Conservation (phyloP, 2,888 invertebrate species). For the Unio delphinus region DNA sequence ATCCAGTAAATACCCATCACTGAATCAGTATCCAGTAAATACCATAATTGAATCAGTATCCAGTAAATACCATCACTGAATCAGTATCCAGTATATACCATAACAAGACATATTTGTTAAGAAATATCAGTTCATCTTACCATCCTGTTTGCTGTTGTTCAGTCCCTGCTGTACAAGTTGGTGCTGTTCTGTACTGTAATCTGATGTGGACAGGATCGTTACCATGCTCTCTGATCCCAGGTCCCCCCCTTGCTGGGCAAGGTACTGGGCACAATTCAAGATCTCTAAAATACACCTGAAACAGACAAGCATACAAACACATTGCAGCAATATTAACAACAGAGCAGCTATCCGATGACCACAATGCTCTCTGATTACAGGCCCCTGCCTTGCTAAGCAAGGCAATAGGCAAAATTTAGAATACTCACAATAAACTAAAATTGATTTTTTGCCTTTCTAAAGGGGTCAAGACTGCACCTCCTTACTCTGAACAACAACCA, state of each 20-base stretch:
- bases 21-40: too few species aligned
- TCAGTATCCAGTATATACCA: too few species aligned
- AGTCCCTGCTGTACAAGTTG: conserved; percentile 85
- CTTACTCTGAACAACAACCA: too few species aligned
- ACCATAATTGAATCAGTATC: too few species aligned
- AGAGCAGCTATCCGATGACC: background rate
- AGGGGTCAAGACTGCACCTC: too few species aligned
- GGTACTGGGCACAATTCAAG: conserved; percentile 87
- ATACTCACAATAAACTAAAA: too few species aligned
- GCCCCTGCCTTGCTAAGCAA: too few species aligned
- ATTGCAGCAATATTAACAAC: background rate
- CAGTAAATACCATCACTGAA: too few species aligned
- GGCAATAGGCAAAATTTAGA: too few species aligned
- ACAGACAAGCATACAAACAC: background rate
- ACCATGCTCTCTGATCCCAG: conserved; percentile 76
- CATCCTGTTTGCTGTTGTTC: conserved; percentile 76
- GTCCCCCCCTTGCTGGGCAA: conserved; percentile 71
- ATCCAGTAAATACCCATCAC: too few species aligned
- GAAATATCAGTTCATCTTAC: conserved; percentile 31
- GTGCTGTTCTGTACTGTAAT: conserved; percentile 69
- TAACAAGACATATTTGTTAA: background rate
- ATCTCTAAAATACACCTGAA: conserved; percentile 82
- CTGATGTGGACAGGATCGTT: conserved; percentile 82
- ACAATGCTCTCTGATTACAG: too few species aligned
- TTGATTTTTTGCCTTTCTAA: too few species aligned